phyloP scores from a whole-genome alignment of 2,113 vertebrate genomes.

The Thoracochromis brauschi region DNA sequence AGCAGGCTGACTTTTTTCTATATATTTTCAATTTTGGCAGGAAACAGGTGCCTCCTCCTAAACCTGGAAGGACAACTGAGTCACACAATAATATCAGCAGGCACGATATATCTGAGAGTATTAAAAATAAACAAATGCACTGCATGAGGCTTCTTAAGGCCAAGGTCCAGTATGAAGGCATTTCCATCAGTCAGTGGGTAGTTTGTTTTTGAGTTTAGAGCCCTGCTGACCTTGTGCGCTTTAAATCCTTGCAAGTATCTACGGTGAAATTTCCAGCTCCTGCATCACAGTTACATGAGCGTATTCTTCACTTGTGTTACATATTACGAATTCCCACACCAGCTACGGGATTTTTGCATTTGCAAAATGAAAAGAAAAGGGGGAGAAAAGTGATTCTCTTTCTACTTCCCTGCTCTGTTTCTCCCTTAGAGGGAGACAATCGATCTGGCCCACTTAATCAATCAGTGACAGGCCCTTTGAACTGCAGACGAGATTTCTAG shows the following conservation, averaged over 20 bases:
- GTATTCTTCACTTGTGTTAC: not conserved
- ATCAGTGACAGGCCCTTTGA: constrained; percentile 52
- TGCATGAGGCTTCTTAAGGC: not conserved
- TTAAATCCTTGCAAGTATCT: not conserved
- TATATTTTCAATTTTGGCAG: constrained; percentile 14
- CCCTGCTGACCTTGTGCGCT: not conserved
- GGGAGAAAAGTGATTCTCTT: not conserved
- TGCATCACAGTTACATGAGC: not conserved
- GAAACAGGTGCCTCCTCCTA: constrained; percentile 62
- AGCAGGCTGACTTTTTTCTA: not conserved
- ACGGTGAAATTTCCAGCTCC: not conserved
- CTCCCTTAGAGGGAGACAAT: constrained; percentile 4
- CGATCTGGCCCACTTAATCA: constrained; percentile 52
- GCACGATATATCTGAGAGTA: constrained; percentile 10
- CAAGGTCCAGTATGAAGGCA: not conserved
- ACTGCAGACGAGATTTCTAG: constrained; percentile 58
- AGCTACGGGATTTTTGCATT: not conserved
- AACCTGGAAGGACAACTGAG: constrained; percentile 26
- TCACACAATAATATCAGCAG: constrained; percentile 2
- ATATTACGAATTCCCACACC: not conserved
- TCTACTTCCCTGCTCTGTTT: not conserved
- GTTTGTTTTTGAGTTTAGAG: not conserved
- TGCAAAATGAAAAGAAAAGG: not conserved
- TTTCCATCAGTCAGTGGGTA: not conserved
- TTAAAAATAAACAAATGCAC: constrained; percentile 23